Conservation (phyloP, 53 echinoderm and acorn worm genomes). For the Patiria pectinifera region DNA sequence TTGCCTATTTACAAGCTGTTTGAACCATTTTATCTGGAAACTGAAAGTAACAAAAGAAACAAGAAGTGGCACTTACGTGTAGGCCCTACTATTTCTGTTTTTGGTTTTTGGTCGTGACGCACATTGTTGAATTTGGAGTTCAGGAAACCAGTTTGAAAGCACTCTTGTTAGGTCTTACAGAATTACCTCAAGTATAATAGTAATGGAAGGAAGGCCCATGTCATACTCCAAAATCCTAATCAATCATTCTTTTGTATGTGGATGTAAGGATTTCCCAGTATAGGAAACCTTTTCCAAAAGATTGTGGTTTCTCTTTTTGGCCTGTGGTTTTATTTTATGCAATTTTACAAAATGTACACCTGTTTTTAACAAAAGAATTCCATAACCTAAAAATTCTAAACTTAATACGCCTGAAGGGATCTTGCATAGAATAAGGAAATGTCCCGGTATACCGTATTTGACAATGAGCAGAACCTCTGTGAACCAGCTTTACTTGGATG, state of each 20-base stretch:
- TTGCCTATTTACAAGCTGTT: too few species aligned
- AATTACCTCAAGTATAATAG: background rate
- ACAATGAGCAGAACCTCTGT: conserved; percentile 12
- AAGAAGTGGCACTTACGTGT: too few species aligned
- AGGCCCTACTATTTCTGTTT: too few species aligned
- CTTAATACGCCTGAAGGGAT: background rate
- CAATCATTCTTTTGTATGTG: background rate
- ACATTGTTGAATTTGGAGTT: background rate
- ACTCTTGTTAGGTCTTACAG: background rate
- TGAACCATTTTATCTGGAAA: too few species aligned
- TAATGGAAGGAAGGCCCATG: background rate
- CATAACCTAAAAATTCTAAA: background rate
- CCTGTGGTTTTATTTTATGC: background rate
- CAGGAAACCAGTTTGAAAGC: background rate
- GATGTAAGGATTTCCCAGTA: background rate
- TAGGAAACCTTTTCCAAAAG: background rate
- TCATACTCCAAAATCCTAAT: background rate
- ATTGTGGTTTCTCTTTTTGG: background rate
- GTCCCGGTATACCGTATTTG: background rate
- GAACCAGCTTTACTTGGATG: background rate
- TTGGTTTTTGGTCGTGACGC: too few species aligned
- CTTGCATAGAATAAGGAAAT: background rate
- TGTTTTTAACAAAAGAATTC: background rate
- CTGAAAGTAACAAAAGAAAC: too few species aligned
- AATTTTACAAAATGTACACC: background rate